phyloP scores from a whole-genome alignment of 2,888 invertebrate genomes.

The Diaprepes abbreviatus region DNA sequence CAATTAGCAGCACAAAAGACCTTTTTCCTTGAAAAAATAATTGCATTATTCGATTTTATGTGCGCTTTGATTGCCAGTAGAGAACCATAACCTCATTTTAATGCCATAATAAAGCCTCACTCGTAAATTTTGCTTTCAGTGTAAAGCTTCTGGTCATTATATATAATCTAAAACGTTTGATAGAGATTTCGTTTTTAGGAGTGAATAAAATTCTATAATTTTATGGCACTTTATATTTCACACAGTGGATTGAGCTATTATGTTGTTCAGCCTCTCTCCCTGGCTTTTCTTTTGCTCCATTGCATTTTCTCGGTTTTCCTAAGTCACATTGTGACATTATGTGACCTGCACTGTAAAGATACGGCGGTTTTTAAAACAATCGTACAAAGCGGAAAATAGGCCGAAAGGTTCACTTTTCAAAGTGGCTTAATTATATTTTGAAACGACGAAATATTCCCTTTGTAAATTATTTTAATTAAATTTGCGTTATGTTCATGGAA shows the following conservation, averaged over 20 bases:
- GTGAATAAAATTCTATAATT: constrained; percentile 66
- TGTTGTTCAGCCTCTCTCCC: constrained; percentile 60
- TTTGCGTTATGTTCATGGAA: not conserved
- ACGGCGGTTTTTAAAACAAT: constrained; percentile 17
- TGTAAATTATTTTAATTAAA: constrained; percentile 13
- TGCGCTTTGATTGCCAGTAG: constrained; percentile 53
- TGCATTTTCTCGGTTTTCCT: constrained; percentile 48
- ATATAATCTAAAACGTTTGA: constrained; percentile 62
- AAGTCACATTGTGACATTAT: constrained; percentile 26
- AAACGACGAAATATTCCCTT: not conserved
- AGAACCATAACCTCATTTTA: constrained; percentile 58
- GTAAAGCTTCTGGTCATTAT: constrained; percentile 60
- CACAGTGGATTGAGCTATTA: constrained; percentile 63
- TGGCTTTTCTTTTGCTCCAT: constrained; percentile 54
- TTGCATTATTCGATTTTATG: constrained; percentile 52
- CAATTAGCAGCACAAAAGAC: constrained; percentile 45
- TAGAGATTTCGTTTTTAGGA: constrained; percentile 61
- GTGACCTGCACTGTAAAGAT: constrained; percentile 18
- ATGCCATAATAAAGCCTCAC: constrained; percentile 56
- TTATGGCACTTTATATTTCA: constrained; percentile 65
- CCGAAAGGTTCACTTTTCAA: not conserved
- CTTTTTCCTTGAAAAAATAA: constrained; percentile 46
- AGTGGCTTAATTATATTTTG: not conserved
- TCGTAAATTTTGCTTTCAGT: constrained; percentile 61
- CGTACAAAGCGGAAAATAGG: constrained; percentile 4